Percentiles rank a stretch among this genome's conserved stretches.
phyloP scores from a whole-genome alignment of 2,888 invertebrate genomes.

The Peribatodes rhomboidaria region DNA sequence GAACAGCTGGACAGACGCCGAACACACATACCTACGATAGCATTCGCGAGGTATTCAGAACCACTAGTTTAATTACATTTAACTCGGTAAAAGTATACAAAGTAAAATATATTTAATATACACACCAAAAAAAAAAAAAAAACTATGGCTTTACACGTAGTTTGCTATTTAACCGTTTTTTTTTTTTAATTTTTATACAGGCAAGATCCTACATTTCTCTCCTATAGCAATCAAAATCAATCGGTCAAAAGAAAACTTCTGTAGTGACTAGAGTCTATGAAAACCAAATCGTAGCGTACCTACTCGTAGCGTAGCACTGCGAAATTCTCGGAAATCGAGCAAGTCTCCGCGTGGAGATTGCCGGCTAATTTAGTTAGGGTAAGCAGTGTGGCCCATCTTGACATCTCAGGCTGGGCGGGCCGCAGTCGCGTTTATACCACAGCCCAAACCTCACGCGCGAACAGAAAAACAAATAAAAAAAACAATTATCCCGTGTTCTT shows the following conservation, averaged over 20 bases:
- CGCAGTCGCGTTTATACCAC: constrained; percentile 57
- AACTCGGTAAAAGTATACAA: too few relatives aligned
- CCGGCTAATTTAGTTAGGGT: constrained; percentile 52
- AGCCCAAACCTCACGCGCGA: constrained; percentile 44
- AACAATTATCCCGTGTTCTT: constrained; percentile 43
- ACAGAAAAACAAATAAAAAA: constrained; percentile 18
- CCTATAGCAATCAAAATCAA: neutral
- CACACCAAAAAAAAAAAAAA: too few relatives aligned
- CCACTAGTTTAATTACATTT: too few relatives aligned
- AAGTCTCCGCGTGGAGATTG: constrained; percentile 54
- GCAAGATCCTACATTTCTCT: too few relatives aligned
- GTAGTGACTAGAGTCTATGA: constrained; percentile 18
- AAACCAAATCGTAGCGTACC: constrained; percentile 33
- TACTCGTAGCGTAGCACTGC: constrained; percentile 10
- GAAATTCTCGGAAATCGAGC: constrained; percentile 44
- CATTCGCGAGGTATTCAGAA: too few relatives aligned
- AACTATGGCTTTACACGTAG: too few relatives aligned
- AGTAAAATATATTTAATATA: too few relatives aligned
- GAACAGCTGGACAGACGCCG: too few relatives aligned
- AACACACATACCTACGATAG: too few relatives aligned
- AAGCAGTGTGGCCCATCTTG: constrained; percentile 40
- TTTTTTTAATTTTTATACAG: too few relatives aligned
- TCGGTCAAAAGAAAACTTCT: too few relatives aligned
- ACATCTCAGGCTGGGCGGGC: constrained; percentile 55
- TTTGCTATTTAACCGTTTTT: too few relatives aligned